Base-by-base conservation (phyloP, 2,113 vertebrate species). In the Xiphias gladius region DNA sequence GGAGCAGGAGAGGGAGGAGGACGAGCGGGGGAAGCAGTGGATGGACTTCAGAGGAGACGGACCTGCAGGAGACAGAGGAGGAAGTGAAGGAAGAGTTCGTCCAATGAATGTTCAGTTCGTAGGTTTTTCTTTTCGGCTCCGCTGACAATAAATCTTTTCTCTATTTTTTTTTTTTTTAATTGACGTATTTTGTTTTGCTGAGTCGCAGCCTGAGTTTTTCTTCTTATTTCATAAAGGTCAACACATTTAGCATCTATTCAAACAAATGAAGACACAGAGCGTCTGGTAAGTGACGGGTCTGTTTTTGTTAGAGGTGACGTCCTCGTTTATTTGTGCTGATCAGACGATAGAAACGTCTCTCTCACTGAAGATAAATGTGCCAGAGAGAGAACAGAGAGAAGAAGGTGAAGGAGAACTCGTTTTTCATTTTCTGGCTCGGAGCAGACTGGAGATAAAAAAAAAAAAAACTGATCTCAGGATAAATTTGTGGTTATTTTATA, bases 11-110 rank as follows among this genome's bases (percentile, higher is more conserved):
- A 99, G 95, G 61, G 97, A 96, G 11, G 96, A 99, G 2, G 97
- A 97, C 17, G 96, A 98, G 91, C 96, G 90, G 0, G 98, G 98
- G 17, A 97, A 96, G 87, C 97, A 99, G 70, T 97, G 97, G 75
- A 99, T 87, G 76, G 94, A 96, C 83, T 92, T 96, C 76, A 97
- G 95, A 69, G 95, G 96, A 73, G 96, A 94, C 39, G 98, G 97
- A 75, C 91, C 95, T 95, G 79, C 13, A 24, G 58, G 64, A 68
- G 61, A 30, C 26, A 32, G 16, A n/a, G 4, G 16, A 20, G 28
- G n/a, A 9, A 7, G 12, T 0, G 10, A 17, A 2, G 43, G 4
- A 46, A 46, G 43, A 46, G 43, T 43, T 43, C 2, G 35, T 35
- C 35, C 35, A 43, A 43, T 43, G 41, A 43, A n/a, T n/a, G 41